Base-by-base conservation (phyloP, 2,797 vertebrate species). In the Carapus acus region DNA sequence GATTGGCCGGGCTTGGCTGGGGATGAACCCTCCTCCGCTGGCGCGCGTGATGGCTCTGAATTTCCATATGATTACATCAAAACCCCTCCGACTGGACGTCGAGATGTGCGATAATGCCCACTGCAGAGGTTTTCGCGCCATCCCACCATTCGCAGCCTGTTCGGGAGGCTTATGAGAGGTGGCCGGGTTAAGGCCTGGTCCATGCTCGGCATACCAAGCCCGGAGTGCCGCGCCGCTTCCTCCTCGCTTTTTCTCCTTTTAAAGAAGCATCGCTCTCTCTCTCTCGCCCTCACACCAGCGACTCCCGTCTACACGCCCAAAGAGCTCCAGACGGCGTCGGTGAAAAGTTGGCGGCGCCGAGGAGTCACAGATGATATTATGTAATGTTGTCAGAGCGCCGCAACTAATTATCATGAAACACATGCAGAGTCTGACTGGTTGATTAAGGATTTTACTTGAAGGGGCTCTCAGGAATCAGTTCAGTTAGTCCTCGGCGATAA, bases 371-470 rank as follows among this genome's bases (percentile, higher is more conserved):
- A 73, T 65, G 69, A 69, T 45, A 80, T 74, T 82, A 74, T n/a
- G 19, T 64, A 76, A 69, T 57, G 59, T 58, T 75, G 60, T 76
- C 68, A 72, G 48, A 71, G 65, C 45, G 65, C 70, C 70, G 70
- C 56, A 70, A 66, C 54, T 75, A 81, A 78, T 81, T 82, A 77
- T 71, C 67, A 71, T 60, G 67, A 62, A 79, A 79, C 62, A 80
- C 61, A 62, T 74, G 62, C 71, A 71, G 68, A 83, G 73, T 61
- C 67, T 72, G 74, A 84, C 67, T 77, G 66, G 79, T 76, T 85
- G 81, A 83, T 83, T 83, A 77, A 73, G 58, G 65, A 68, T 67
- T 79, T 70, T 76, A 84, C 74, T 78, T 81, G 73, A 78, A 76
- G 70, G 65, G 72, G 72, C 77, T 79, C 73, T 62, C 50, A 72